Percentiles rank a stretch among this genome's conserved stretches.
Conservation (phyloP, 2,888 invertebrate species). For the Harpalus rubripes region DNA sequence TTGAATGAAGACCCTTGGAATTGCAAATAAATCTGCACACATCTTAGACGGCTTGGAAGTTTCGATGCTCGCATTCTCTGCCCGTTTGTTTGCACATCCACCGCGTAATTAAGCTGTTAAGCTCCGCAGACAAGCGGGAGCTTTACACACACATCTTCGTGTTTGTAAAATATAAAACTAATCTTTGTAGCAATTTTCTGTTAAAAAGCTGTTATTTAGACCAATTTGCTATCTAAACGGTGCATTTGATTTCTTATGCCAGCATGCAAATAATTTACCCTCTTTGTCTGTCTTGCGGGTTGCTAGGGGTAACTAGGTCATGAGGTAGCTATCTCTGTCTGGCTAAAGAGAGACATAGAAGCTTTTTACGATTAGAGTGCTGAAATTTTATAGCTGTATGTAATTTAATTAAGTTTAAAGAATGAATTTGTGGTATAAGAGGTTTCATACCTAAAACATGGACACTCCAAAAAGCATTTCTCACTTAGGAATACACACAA, state of each 20-base stretch:
- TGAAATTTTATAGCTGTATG: constrained; percentile 6
- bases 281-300: neutral
- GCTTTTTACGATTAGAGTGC: neutral
- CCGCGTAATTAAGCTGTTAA: constrained; percentile 2
- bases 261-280: neutral
- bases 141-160: neutral
- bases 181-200: neutral
- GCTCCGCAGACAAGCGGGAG: neutral
- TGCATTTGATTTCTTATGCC: neutral
- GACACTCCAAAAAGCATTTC: no score
- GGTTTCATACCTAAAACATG: neutral
- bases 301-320: constrained; percentile 1
- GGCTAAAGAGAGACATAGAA: neutral
- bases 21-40: constrained; percentile 2
- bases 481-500: no score
- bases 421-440: neutral
- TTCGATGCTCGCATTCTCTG: neutral
- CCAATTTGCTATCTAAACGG: neutral
- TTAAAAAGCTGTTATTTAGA: neutral
- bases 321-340: neutral
- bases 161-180: neutral
- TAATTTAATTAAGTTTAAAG: constrained; percentile 1
- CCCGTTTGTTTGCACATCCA: neutral
- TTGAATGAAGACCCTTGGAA: neutral
- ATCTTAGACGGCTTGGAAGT: neutral